Conservation (phyloP, 2,113 vertebrate genomes). For the Podarcis muralis region DNA sequence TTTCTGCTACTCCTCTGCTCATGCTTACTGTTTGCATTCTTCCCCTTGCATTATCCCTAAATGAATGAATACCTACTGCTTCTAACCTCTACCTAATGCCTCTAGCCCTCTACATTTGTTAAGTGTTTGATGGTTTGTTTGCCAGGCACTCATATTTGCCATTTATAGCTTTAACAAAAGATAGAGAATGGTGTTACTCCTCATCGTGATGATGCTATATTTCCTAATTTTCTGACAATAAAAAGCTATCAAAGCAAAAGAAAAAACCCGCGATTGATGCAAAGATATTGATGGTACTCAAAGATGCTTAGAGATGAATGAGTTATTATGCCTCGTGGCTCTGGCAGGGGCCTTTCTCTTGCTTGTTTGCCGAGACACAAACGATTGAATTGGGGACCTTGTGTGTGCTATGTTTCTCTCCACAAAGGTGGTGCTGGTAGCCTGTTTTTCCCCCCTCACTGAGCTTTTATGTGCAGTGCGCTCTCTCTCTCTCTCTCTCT, state of each 20-base stretch:
- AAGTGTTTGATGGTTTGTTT: background rate
- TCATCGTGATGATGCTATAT: background rate
- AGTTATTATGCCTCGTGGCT: background rate
- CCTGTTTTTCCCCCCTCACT: background rate
- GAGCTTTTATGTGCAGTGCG: background rate
- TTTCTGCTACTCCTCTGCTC: background rate
- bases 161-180: background rate
- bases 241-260: background rate
- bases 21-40: background rate
- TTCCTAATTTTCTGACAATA: background rate
- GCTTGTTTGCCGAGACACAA: background rate
- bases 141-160: background rate
- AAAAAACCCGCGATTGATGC: background rate
- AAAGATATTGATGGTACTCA: background rate
- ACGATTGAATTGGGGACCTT: background rate
- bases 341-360: background rate
- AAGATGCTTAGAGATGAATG: background rate
- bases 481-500: background rate
- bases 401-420: background rate
- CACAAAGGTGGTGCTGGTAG: background rate
- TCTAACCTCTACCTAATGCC: background rate
- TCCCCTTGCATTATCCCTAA: background rate
- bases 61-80: background rate
- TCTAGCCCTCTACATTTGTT: background rate
- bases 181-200: background rate